Percentiles rank a stretch among this genome's conserved stretches.
These are phyloP conservation scores for Cherax destructor DNA, from an alignment of 1,140 invertebrate species.

Conservation along the genomic window DNA sequence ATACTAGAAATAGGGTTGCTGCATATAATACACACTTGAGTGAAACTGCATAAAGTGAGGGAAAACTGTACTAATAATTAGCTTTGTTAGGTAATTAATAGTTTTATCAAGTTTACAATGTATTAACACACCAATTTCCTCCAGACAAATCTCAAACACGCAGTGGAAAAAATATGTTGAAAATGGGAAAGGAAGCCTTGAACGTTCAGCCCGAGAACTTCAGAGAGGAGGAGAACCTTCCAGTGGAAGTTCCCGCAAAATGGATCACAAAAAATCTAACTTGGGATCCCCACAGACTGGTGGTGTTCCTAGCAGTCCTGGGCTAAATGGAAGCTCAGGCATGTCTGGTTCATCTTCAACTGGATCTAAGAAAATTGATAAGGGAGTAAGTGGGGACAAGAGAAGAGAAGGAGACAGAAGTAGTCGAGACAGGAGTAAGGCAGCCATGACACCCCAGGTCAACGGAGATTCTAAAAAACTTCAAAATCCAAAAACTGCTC, in stretches of 20 bases:
- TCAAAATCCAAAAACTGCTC: constrained; percentile 69
- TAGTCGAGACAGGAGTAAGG: constrained; percentile 39
- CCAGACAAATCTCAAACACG: constrained; percentile 77
- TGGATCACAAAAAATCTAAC: constrained; percentile 70
- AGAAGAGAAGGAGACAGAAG: constrained; percentile 65
- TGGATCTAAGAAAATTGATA: constrained; percentile 61
- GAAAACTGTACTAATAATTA: not conserved
- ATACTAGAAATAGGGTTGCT: no score
- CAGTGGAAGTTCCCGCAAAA: constrained; percentile 51
- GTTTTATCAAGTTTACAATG: not conserved
- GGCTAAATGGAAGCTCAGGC: constrained; percentile 28
- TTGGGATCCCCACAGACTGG: constrained; percentile 58
- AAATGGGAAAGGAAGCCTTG: constrained; percentile 74
- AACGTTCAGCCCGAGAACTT: constrained; percentile 53
- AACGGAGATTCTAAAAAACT: constrained; percentile 68
- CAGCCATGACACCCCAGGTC: constrained; percentile 49
- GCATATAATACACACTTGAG: no score
- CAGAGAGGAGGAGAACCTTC: constrained; percentile 59
- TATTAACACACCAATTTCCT: constrained; percentile 26
- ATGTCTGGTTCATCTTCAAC: constrained; percentile 28
- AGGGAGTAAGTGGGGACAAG: constrained; percentile 62
- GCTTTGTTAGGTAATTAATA: not conserved
- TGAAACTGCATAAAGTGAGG: no score
- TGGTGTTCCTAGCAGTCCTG: constrained; percentile 49
- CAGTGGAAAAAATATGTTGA: constrained; percentile 80